phyloP scores from a whole-genome alignment of 2,888 invertebrate genomes.

The Tachina fera region DNA sequence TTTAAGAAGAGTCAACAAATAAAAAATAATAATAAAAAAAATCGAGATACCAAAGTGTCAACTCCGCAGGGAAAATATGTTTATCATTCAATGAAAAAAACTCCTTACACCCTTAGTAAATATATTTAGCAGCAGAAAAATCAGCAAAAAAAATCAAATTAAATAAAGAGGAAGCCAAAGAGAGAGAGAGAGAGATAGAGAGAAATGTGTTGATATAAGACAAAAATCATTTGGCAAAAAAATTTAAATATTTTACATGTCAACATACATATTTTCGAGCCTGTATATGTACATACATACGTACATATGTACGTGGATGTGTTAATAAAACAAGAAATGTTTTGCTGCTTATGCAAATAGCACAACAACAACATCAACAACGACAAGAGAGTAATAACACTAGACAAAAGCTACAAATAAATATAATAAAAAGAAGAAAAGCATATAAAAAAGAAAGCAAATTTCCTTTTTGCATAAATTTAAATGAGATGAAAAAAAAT shows the following conservation, averaged over 20 bases:
- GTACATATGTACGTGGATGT: slow-evolving; percentile 17
- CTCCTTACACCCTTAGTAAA: not conserved
- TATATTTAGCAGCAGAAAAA: slow-evolving; percentile 12
- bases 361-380: not conserved
- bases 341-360: slow-evolving; percentile 69
- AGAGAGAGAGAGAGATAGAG: too few species aligned
- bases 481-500: slow-evolving; percentile 17
- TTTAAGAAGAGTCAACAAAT: slow-evolving; percentile 35
- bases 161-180: too few species aligned
- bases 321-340: slow-evolving; percentile 56
- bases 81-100: slow-evolving; percentile 50
- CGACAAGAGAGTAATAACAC: not conserved
- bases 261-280: slow-evolving; percentile 19
- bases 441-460: not conserved
- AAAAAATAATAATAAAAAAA: slow-evolving; percentile 1
- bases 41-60: slow-evolving; percentile 51
- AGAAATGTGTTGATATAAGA: slow-evolving; percentile 56
- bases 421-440: slow-evolving; percentile 18
- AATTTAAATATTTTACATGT: slow-evolving; percentile 32
- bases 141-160: slow-evolving; percentile 11
- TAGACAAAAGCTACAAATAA: not conserved
- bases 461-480: slow-evolving; percentile 58
- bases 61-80: slow-evolving; percentile 51
- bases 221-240: slow-evolving; percentile 50
- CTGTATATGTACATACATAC: not conserved